These are phyloP conservation scores for Apantesis nais DNA, from an alignment of 2,888 invertebrate genomes.

Conservation along the genomic window DNA sequence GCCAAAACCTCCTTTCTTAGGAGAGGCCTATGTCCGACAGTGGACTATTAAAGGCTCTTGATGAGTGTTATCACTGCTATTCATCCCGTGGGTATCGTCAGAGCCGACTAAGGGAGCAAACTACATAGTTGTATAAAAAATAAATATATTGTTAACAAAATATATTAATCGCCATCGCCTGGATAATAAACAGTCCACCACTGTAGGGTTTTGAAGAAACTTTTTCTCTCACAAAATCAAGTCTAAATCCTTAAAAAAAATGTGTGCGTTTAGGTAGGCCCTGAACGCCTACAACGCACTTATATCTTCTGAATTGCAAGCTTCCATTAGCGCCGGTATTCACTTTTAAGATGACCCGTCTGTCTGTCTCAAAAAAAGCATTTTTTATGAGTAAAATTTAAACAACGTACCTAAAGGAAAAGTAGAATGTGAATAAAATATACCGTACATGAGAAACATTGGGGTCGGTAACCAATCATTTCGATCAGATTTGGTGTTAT, in stretches of 20 bases:
- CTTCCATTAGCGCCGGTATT: not conserved
- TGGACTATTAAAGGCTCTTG: too few species aligned
- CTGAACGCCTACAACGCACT: not conserved
- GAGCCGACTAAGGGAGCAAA: too few species aligned
- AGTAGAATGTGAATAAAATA: not conserved
- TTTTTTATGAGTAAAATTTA: not conserved
- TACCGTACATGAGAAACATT: not conserved
- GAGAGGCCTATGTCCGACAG: too few species aligned
- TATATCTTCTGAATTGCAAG: not conserved
- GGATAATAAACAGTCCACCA: not conserved
- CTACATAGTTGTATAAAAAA: too few species aligned
- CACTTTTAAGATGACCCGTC: not conserved
- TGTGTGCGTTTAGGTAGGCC: too few species aligned
- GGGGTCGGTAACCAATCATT: slow-evolving; percentile 4
- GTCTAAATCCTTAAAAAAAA: too few species aligned
- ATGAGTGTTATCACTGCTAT: too few species aligned
- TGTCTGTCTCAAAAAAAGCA: not conserved
- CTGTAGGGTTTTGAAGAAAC: not conserved
- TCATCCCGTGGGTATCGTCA: too few species aligned
- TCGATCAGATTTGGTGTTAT: slow-evolving; percentile 11
- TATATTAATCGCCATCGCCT: too few species aligned
- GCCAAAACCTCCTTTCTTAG: too few species aligned
- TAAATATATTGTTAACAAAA: too few species aligned
- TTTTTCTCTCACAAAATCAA: not conserved
- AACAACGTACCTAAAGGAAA: not conserved